phyloP scores from a whole-genome alignment of 1,140 invertebrate genomes.

The Spodoptera frugiperda region DNA sequence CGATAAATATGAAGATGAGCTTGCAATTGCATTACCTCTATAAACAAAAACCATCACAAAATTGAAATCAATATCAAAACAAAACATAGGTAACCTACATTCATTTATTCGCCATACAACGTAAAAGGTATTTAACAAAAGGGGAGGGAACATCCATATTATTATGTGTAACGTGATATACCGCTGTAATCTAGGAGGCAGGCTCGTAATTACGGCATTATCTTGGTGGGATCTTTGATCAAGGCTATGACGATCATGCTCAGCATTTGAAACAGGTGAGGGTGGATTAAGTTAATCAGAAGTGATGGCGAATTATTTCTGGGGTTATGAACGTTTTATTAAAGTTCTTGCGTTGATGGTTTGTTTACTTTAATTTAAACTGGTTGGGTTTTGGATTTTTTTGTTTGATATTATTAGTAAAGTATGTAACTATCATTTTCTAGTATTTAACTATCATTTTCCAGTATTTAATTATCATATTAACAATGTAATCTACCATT shows the following conservation, averaged over 20 bases:
- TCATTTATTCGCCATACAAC: background rate
- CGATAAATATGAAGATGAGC: too few relatives aligned
- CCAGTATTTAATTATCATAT: too few relatives aligned
- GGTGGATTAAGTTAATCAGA: background rate
- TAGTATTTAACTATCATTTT: too few relatives aligned
- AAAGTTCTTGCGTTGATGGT: too few relatives aligned
- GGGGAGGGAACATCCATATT: slow-evolving; percentile 15
- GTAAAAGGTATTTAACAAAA: slow-evolving; percentile 4
- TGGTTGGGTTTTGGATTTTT: too few relatives aligned
- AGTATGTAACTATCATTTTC: too few relatives aligned
- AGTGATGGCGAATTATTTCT: background rate
- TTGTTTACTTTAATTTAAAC: too few relatives aligned
- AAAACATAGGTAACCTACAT: background rate
- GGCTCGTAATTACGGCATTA: slow-evolving; percentile 24
- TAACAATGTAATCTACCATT: too few relatives aligned
- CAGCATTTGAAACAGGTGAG: slow-evolving; percentile 25
- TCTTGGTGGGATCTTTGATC: slow-evolving; percentile 34
- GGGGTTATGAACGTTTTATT: background rate
- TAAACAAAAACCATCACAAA: too few relatives aligned
- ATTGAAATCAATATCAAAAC: too few relatives aligned
- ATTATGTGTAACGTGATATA: slow-evolving; percentile 26
- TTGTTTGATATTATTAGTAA: too few relatives aligned
- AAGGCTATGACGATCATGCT: slow-evolving; percentile 23
- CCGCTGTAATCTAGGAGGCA: slow-evolving; percentile 10
- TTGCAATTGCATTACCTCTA: too few relatives aligned